Percentiles rank a stretch among this genome's conserved stretches.
Conservation (phyloP, 2,113 vertebrate species). For the Megalops atlanticus region DNA sequence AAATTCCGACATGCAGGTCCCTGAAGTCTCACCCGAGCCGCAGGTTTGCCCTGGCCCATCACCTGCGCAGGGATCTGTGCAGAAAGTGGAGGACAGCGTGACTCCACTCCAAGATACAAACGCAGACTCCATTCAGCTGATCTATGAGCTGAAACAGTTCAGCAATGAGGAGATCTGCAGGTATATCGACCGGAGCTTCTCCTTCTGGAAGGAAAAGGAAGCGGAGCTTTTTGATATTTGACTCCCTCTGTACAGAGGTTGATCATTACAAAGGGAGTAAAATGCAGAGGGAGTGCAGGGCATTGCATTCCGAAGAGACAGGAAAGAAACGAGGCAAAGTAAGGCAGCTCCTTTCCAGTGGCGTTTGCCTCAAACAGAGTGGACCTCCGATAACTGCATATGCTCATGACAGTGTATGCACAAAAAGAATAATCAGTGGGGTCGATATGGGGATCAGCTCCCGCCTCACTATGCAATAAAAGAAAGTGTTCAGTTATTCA, state of each 20-base stretch:
- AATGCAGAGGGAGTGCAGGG: neutral
- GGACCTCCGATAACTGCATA: neutral
- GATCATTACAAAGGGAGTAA: neutral
- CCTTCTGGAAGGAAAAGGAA: slow-evolving; percentile 98
- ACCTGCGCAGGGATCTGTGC: slow-evolving; percentile 31
- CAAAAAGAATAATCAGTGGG: neutral
- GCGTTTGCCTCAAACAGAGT: neutral
- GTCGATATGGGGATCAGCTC: too few species aligned
- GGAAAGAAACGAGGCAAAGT: neutral
- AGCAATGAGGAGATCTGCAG: slow-evolving; percentile 91
- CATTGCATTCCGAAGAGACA: neutral
- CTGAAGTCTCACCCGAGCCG: slow-evolving; percentile 12
- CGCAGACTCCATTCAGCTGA: slow-evolving; percentile 75
- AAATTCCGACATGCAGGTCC: slow-evolving; percentile 38
- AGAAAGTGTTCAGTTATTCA: too few species aligned
- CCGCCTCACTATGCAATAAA: too few species aligned
- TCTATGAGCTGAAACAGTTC: slow-evolving; percentile 90
- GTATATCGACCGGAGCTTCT: slow-evolving; percentile 95
- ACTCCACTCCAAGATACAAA: slow-evolving; percentile 43
- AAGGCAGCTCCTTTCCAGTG: neutral
- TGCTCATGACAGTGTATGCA: neutral
- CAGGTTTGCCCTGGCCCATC: slow-evolving; percentile 36
- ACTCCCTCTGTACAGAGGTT: slow-evolving; percentile 32
- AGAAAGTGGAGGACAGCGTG: slow-evolving; percentile 41
- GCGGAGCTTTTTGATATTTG: slow-evolving; percentile 88